phyloP scores from a whole-genome alignment of 2,797 vertebrate genomes.

The Hoplostethus mediterraneus region DNA sequence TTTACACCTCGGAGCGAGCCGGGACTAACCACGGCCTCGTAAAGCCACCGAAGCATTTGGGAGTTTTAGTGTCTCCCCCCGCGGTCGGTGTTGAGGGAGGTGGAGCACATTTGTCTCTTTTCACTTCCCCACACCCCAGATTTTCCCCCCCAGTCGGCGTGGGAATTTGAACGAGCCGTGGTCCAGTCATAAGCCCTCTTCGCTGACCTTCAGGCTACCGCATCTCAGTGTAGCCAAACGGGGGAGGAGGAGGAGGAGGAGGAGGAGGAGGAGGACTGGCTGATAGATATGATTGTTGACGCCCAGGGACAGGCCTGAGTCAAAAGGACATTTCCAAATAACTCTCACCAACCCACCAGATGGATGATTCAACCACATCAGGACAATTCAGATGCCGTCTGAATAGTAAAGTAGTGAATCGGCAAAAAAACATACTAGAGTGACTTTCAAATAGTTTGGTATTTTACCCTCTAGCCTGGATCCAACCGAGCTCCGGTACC shows the following conservation, averaged over 20 bases:
- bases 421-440: not conserved
- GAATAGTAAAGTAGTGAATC: constrained; percentile 6
- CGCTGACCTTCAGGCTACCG: not conserved
- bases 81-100: constrained; percentile 17
- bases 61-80: not conserved
- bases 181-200: not conserved
- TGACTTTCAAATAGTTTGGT: too few species aligned
- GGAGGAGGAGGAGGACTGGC: too few species aligned
- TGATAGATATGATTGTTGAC: too few species aligned
- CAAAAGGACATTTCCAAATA: constrained; percentile 51
- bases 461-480: too few species aligned
- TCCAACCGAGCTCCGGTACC: too few species aligned
- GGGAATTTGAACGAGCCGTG: too few species aligned
- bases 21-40: constrained; percentile 1
- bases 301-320: not conserved
- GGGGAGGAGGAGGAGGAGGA: too few species aligned
- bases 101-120: constrained; percentile 16
- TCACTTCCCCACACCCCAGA: constrained; percentile 54
- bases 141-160: constrained; percentile 52
- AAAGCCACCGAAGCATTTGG: constrained; percentile 4
- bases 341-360: constrained; percentile 37
- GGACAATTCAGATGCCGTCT: constrained; percentile 11
- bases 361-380: constrained; percentile 38
- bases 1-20: not conserved
- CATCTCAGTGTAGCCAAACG: too few species aligned